phyloP scores from a whole-genome alignment of 2,888 invertebrate species.

The Heteromurus nitidus region DNA sequence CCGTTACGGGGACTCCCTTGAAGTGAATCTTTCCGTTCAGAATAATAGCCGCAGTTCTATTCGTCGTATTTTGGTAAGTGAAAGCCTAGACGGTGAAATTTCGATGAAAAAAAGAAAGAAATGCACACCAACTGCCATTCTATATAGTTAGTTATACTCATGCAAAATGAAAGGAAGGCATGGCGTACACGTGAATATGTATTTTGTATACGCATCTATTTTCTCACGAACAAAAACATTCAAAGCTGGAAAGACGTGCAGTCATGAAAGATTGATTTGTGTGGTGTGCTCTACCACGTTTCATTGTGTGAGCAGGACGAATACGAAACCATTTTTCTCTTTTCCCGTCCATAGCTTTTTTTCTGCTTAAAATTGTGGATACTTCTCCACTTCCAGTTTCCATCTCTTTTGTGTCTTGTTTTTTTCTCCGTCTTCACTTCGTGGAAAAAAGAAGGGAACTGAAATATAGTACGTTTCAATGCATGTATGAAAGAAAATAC shows the following conservation, averaged over 20 bases:
- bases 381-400: no score
- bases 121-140: no score
- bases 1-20: constrained; percentile 87
- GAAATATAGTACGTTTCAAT: neutral
- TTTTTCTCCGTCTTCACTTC: constrained; percentile 1
- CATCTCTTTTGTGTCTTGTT: neutral
- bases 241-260: no score
- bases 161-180: no score
- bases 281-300: neutral
- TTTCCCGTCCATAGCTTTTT: no score
- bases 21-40: constrained; percentile 83
- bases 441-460: neutral
- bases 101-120: no score
- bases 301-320: constrained; percentile 4
- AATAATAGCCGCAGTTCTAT: constrained; percentile 91
- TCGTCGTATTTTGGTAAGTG: constrained; percentile 84
- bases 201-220: no score
- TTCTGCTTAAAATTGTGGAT: no score
- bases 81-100: neutral
- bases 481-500: constrained; percentile 6
- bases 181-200: no score
- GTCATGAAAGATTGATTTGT: constrained; percentile 21
- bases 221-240: no score
- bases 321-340: no score
- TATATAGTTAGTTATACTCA: no score